Base-by-base conservation (phyloP, 1,140 invertebrate species). In the Chrysopa pallens region DNA sequence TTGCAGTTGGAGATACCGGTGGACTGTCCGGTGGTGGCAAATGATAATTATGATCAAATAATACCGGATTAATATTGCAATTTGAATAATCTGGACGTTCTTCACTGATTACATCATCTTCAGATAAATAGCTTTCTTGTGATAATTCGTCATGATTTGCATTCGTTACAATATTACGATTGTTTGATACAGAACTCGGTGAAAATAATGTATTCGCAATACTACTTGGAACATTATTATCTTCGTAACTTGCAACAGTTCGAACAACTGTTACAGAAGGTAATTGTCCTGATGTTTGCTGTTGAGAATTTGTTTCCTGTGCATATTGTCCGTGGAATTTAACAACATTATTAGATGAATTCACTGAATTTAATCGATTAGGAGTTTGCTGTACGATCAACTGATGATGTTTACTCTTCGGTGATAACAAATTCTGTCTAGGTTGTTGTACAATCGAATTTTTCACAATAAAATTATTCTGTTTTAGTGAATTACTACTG, bases 1-100 rank as follows among this genome's bases (percentile, higher is more conserved):
- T 51, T 39, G 52, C 13, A 47, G 42, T 1, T 47, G 36, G 6
- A 49, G 53, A 0, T 38, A 39, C 13, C 2, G 40, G 6, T 8
- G 40, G 39, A 40, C n/a, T 27, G 39, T 39, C 36, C 4, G 8
- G 40, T 38, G 42, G 12, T 47, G 44, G 0, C 13, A 36, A 36
- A 36, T 42, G 15, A 43, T 39, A 39, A 38, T 13, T 40, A 29
- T 38, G 27, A 37, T 14, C 29, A 23, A 23, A 43, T 8, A 38
- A 23, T 4, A 29, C 1, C 27, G 35, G 5, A 38, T 40, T 39
- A 44, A 36, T 39, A 35, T 8, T 45, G 11, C 13, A 38, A 33
- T 40, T 42, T 36, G 8, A 36, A 17, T 42, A 42, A 42, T 36
- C 38, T 43, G 36, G 42, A 28, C 27, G 31, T 33, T 4, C n/a